These are phyloP conservation scores for Scrobipalpa atriplicella DNA, from an alignment of 2,888 invertebrate genomes.

Conservation along the genomic window DNA sequence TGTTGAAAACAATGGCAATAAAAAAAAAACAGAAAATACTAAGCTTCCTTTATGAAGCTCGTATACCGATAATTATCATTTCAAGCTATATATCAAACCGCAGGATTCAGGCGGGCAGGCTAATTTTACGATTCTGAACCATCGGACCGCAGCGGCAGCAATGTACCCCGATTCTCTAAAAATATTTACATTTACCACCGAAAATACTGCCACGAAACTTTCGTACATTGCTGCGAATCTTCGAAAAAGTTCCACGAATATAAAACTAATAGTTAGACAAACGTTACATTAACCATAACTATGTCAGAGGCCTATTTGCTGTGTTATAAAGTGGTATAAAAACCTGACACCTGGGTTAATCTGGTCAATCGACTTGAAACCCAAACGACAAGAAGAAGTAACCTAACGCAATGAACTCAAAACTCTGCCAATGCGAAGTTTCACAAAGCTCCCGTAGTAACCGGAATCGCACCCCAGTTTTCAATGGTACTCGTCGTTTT, in stretches of 20 bases:
- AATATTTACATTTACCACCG: background rate
- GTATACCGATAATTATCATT: conserved; percentile 17
- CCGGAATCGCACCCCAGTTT: conserved; percentile 3
- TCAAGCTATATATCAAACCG: conserved; percentile 63
- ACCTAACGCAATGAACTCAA: conserved; percentile 1
- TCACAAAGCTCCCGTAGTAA: background rate
- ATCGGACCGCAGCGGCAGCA: conserved; percentile 43
- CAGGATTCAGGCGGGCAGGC: conserved; percentile 55
- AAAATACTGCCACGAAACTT: background rate
- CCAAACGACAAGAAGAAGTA: too few species aligned
- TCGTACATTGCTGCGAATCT: background rate
- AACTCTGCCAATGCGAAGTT: background rate
- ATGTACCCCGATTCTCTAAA: background rate
- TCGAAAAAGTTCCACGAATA: background rate
- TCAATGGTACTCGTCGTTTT: conserved; percentile 42
- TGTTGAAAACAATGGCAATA: too few species aligned
- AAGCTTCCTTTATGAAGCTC: too few species aligned
- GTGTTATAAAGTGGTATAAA: too few species aligned
- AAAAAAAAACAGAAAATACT: too few species aligned
- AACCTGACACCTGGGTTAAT: too few species aligned
- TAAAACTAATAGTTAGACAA: too few species aligned
- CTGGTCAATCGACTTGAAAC: too few species aligned
- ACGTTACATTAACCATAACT: too few species aligned
- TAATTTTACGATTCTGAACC: conserved; percentile 67
- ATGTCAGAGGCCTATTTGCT: too few species aligned